These are phyloP conservation scores for Sebastes itinus DNA, from an alignment of 2,797 vertebrate species.

Conservation along the genomic window DNA sequence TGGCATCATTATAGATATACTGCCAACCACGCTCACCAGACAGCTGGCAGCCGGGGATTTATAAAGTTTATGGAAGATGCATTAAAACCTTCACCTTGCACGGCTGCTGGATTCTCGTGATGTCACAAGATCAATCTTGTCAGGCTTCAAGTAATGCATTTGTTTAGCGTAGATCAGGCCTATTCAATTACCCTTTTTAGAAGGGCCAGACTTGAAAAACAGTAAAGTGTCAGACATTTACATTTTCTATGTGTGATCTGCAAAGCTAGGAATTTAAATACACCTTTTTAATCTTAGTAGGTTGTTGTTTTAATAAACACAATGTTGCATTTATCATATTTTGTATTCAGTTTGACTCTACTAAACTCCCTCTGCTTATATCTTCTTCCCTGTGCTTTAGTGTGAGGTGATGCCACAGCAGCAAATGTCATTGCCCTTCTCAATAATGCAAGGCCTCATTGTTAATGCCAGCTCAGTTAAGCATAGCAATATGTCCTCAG, in stretches of 20 bases:
- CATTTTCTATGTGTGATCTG: too few relatives aligned
- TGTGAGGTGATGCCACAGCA: background rate
- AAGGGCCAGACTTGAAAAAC: too few relatives aligned
- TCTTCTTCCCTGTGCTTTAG: background rate
- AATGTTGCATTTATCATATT: too few relatives aligned
- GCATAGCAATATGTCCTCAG: conserved; percentile 14
- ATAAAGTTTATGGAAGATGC: background rate
- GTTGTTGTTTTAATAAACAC: too few relatives aligned
- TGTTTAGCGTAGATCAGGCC: too few relatives aligned
- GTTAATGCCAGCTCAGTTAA: conserved; percentile 41
- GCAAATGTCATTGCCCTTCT: conserved; percentile 24
- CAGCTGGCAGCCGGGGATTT: background rate
- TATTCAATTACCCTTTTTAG: too few relatives aligned
- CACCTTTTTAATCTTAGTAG: too few relatives aligned
- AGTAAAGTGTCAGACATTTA: fast-evolving
- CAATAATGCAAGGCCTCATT: conserved; percentile 42
- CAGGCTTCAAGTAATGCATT: too few relatives aligned
- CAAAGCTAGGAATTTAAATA: too few relatives aligned
- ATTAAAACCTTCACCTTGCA: background rate
- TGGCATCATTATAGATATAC: conserved; percentile 26
- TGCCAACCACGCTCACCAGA: conserved; percentile 8
- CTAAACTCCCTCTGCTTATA: background rate
- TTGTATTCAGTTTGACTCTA: too few relatives aligned
- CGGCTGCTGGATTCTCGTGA: too few relatives aligned
- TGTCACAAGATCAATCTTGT: too few relatives aligned